phyloP scores from a whole-genome alignment of 1,140 invertebrate species.

The Aplysia californica region DNA sequence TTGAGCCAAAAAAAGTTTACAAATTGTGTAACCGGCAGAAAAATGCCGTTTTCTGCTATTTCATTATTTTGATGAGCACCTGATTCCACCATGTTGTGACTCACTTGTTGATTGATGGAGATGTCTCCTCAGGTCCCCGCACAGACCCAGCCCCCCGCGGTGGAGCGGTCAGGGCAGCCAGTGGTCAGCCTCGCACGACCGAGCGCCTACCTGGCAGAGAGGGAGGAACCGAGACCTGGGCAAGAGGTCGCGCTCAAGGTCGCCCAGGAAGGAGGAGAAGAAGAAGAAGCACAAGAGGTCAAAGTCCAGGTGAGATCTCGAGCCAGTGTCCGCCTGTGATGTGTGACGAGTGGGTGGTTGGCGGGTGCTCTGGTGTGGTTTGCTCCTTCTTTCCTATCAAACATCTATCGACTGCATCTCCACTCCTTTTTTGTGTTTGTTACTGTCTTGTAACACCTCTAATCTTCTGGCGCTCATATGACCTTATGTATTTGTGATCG shows the following conservation, averaged over 20 bases:
- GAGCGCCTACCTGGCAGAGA: conserved; percentile 15
- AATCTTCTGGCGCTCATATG: not conserved
- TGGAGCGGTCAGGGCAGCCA: conserved; percentile 28
- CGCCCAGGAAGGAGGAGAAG: conserved; percentile 29
- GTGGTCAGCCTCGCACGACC: conserved; percentile 34
- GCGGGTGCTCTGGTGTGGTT: too few relatives aligned
- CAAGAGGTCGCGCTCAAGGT: conserved; percentile 42
- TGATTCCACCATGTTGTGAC: not conserved
- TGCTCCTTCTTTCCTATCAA: not conserved
- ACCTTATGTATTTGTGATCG: not conserved
- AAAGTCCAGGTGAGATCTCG: conserved; percentile 38
- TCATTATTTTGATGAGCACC: not conserved
- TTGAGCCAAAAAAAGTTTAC: not conserved
- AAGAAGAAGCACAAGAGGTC: conserved; percentile 27
- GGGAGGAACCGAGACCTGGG: conserved; percentile 32
- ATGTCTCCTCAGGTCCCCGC: conserved; percentile 16
- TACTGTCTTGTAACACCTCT: not conserved
- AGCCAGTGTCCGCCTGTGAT: not conserved
- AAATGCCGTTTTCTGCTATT: not conserved
- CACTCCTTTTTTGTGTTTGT: not conserved
- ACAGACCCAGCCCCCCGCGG: conserved; percentile 11
- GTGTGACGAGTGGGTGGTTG: too few relatives aligned
- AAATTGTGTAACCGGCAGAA: not conserved
- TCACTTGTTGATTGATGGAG: too few relatives aligned
- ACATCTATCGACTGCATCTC: not conserved